Conservation (phyloP, 2,797 vertebrate species). For the Melanotaenia pygmaea region DNA sequence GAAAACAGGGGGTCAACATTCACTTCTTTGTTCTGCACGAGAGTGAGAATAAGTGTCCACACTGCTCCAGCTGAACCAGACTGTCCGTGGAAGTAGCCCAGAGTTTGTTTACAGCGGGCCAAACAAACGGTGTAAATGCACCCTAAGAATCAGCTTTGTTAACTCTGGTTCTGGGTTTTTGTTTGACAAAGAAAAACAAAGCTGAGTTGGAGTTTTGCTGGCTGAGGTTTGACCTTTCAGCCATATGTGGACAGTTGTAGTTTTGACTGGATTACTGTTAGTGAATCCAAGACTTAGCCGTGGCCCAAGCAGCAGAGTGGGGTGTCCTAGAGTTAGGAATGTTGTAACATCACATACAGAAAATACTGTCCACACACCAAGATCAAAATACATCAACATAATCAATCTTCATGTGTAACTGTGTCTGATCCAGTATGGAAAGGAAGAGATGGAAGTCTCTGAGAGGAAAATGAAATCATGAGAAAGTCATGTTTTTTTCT, state of each 20-base stretch:
- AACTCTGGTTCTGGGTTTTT: not conserved
- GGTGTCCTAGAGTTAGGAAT: too few species aligned
- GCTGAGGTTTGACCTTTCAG: not conserved
- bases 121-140: too few species aligned
- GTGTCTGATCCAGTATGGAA: slow-evolving; percentile 17
- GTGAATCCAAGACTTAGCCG: not conserved
- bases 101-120: too few species aligned
- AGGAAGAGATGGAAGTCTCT: slow-evolving; percentile 18
- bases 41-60: too few species aligned
- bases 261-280: not conserved
- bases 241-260: not conserved
- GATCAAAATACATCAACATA: slow-evolving; percentile 31
- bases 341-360: not conserved
- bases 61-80: too few species aligned
- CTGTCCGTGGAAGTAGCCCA: too few species aligned
- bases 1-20: too few species aligned
- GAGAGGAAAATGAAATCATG: slow-evolving; percentile 33
- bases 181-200: not conserved
- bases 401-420: slow-evolving; percentile 26
- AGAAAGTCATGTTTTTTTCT: slow-evolving; percentile 35
- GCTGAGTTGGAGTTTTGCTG: not conserved
- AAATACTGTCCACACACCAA: not conserved
- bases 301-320: not conserved
- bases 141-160: too few species aligned
- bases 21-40: too few species aligned